Evolutionary conservation across 1,140 invertebrate species (phyloP), one percentile per base, ranked within the genome.

Genomic region (Drosophila ercepeae): DNA sequence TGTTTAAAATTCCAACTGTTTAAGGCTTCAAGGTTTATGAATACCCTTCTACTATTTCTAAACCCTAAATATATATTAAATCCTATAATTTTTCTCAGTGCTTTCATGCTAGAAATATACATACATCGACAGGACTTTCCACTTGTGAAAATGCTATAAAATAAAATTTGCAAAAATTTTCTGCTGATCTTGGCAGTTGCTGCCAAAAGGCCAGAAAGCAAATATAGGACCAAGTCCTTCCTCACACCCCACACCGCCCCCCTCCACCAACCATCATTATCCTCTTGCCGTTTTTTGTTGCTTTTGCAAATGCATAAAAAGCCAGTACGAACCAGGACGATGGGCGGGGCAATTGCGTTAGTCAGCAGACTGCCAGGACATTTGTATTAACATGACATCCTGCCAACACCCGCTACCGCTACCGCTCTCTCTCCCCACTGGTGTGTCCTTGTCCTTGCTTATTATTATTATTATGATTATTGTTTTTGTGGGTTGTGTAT

Each of bases 131-230:
- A 79, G 61, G 72, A 84, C 72, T 86, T 84, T 86, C 81, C 81
- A 84, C 81, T 84, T 84, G 81, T 84, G 81, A 84, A 84, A 84
- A 84, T 84, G 81, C 76, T 81, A 84, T 84, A 84, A 84, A 86
- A 84, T 84, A 84, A 86, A 84, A 84, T 84, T 84, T 86, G 81
- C 81, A 84, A 84, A 86, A 76, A 84, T 84, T 84, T 84, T 86
- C 51, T 84, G 81, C 81, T 84, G 81, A 84, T 84, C 81, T 84
- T 81, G 81, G 82, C 81, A 86, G 81, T 84, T 86, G 49, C 59
- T 61, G 44, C 49, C 49, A 74, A 74, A 71, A 68, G 75, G 70
- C 79, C 79, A 54, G 49, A 78, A 75, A 76, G 68, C 76, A 84
- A 84, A 86, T 81, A 84, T 71, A 73, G 69, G 44, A 13, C 58